Percentiles rank a stretch among this genome's conserved stretches.
Evolutionary conservation across 64 coral and sea anemone species (phyloP).

Genomic region (Pocillopora verrucosa): DNA sequence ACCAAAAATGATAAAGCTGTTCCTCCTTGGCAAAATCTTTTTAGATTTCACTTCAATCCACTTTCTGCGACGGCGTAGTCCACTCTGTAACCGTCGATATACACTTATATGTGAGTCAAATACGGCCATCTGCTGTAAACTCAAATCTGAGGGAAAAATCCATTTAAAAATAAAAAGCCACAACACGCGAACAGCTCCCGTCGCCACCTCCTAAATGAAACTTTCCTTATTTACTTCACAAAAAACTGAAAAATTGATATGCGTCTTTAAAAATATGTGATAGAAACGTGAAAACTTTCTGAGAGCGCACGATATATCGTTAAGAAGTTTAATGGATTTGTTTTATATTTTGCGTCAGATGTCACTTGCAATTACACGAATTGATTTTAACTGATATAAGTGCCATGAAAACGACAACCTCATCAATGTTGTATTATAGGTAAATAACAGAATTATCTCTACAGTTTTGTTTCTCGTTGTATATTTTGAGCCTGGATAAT

Average conservation of each 20-base stretch:
- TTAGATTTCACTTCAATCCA: background rate
- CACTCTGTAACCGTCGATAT: background rate
- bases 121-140: background rate
- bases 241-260: background rate
- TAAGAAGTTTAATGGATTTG: background rate
- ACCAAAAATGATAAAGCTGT: no score
- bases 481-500: background rate
- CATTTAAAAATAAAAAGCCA: background rate
- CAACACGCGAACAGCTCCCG: background rate
- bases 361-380: background rate
- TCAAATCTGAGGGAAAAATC: background rate
- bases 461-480: background rate
- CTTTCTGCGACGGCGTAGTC: background rate
- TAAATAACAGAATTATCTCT: background rate
- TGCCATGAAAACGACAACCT: background rate
- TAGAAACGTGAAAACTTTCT: no score
- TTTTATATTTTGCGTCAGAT: background rate
- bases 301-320: no score
- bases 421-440: no score
- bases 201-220: background rate
- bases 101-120: background rate
- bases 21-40: background rate
- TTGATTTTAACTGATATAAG: slow-evolving; percentile 7
- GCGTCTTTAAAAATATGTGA: no score
- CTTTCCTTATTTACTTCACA: background rate